A percentile compares a stretch with the other conserved stretches of the same genome.
Evolutionary conservation across 1,140 invertebrate genomes (phyloP).

Genomic region (Araneus ventricosus): DNA sequence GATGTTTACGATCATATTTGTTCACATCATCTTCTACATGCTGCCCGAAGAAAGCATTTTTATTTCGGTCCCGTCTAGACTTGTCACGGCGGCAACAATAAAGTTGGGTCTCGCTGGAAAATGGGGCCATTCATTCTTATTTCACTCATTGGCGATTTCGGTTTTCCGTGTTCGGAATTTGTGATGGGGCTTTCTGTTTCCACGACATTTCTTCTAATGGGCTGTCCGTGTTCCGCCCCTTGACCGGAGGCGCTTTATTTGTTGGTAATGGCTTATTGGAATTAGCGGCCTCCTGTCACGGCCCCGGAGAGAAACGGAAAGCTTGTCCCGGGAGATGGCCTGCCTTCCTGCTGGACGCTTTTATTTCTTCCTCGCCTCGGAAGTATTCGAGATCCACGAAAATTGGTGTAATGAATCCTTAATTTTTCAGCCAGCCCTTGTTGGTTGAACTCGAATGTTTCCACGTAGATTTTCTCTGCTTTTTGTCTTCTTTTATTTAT

Average conservation of each 20-base stretch:
- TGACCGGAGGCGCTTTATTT: constrained; percentile 21
- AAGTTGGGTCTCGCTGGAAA: not conserved
- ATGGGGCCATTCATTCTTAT: constrained; percentile 10
- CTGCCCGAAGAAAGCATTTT: not conserved
- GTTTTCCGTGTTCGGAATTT: constrained; percentile 11
- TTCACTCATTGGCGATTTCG: constrained; percentile 12
- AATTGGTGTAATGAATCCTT: too few relatives aligned
- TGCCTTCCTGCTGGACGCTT: too few relatives aligned
- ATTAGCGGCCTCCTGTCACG: constrained; percentile 3
- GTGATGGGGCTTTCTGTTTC: not conserved
- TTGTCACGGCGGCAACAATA: not conserved
- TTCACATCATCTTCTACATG: too few relatives aligned
- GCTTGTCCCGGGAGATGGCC: too few relatives aligned
- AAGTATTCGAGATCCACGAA: too few relatives aligned
- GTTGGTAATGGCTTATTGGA: constrained; percentile 38
- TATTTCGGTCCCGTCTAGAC: not conserved
- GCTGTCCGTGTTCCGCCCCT: not conserved
- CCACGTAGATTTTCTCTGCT: too few relatives aligned
- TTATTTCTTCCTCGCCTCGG: too few relatives aligned
- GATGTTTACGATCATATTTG: too few relatives aligned
- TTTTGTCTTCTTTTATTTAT: too few relatives aligned
- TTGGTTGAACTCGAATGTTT: too few relatives aligned
- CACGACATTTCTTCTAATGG: constrained; percentile 16
- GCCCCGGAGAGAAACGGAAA: too few relatives aligned
- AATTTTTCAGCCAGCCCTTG: too few relatives aligned